Evolutionary conservation across 1,140 invertebrate species (phyloP).

Genomic region (Adelges cooleyi): DNA sequence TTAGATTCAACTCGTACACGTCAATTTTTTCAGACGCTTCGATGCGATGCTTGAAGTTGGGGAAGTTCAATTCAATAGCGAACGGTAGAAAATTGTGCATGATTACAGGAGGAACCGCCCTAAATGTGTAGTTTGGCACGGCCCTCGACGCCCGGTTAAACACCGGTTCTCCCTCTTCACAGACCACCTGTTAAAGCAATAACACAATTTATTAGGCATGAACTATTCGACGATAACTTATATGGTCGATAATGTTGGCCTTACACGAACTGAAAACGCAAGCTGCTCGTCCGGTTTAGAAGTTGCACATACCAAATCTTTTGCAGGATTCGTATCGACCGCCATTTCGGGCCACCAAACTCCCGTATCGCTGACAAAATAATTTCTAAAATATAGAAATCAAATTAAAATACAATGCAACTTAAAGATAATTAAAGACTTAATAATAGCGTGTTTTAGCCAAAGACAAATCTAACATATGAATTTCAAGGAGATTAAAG

Average conservation of each 20-base stretch:
- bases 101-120: constrained; percentile 56
- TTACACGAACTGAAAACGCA: constrained; percentile 50
- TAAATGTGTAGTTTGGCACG: constrained; percentile 61
- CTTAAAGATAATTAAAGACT: no score
- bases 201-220: not conserved
- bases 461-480: no score
- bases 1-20: constrained; percentile 41
- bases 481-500: no score
- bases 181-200: constrained; percentile 35
- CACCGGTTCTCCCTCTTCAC: constrained; percentile 38
- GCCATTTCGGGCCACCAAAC: constrained; percentile 72
- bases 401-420: no score
- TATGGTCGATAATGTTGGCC: constrained; percentile 30
- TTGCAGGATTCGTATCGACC: constrained; percentile 46
- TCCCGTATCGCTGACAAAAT: constrained; percentile 50
- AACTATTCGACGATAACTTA: no score
- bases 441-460: no score
- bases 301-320: constrained; percentile 46
- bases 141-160: constrained; percentile 37
- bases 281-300: constrained; percentile 43
- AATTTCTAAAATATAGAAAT: constrained; percentile 29
- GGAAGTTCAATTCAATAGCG: constrained; percentile 48
- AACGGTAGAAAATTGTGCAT: constrained; percentile 67
- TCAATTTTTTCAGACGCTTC: constrained; percentile 60
- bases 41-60: constrained; percentile 47